These are phyloP conservation scores for Ceyx margarethae DNA, from an alignment of 2,113 vertebrate genomes.

Conservation along the genomic window DNA sequence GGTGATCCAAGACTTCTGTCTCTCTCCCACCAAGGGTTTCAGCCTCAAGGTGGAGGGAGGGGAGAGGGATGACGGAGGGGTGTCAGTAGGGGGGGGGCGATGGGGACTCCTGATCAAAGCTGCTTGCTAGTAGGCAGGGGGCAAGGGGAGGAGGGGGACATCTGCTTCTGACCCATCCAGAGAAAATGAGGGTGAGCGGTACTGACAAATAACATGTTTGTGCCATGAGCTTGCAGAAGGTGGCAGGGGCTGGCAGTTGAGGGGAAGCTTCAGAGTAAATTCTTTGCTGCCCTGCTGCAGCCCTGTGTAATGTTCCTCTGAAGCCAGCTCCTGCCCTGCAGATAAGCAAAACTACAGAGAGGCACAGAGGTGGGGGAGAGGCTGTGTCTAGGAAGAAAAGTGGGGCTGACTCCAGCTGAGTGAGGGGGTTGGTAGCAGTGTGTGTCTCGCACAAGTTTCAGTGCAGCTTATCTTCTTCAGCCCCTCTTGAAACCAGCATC, in stretches of 20 bases:
- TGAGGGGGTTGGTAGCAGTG: rapidly evolving
- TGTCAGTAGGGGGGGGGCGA: not conserved
- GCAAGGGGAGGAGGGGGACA: not conserved
- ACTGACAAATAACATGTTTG: not conserved
- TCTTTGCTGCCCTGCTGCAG: not conserved
- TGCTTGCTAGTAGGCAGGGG: not conserved
- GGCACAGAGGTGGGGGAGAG: not conserved
- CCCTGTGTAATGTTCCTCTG: not conserved
- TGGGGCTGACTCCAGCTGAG: not conserved
- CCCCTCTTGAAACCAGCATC: not conserved
- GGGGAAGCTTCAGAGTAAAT: not conserved
- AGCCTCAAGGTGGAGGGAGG: not conserved
- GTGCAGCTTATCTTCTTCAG: not conserved
- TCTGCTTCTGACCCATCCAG: not conserved
- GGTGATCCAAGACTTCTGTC: not conserved
- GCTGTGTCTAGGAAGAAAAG: not conserved
- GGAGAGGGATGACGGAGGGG: not conserved
- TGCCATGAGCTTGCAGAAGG: not conserved
- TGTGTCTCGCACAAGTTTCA: not conserved
- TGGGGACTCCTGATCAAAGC: not conserved
- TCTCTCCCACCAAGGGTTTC: not conserved
- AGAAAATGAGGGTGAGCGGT: not conserved
- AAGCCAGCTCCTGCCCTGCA: not conserved
- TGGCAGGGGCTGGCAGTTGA: too few species aligned
- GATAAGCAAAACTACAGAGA: not conserved